phyloP scores from a whole-genome alignment of 2,888 invertebrate species.

The Eupithecia tripunctaria region DNA sequence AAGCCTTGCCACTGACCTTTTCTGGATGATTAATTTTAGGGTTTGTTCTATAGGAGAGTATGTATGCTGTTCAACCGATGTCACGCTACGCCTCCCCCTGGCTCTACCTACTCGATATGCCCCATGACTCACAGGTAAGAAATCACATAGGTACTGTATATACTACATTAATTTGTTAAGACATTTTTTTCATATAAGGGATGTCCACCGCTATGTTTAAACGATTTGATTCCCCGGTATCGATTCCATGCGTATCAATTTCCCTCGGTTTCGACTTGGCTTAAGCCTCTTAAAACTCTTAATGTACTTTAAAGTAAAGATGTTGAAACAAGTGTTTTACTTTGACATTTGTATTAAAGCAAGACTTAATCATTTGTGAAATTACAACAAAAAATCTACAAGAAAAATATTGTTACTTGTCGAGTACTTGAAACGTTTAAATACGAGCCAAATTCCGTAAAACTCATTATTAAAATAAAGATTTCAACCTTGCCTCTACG shows the following conservation, averaged over 20 bases:
- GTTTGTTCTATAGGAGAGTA: constrained; percentile 58
- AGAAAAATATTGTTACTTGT: neutral
- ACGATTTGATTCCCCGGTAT: no score
- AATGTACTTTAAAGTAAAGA: no score
- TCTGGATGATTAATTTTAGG: constrained; percentile 32
- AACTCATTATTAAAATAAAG: neutral
- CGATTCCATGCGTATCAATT: no score
- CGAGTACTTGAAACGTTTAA: neutral
- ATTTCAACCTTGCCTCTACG: no score
- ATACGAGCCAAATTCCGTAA: neutral
- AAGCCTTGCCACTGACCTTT: constrained; percentile 12
- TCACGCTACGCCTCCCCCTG: constrained; percentile 80
- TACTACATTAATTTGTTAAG: neutral
- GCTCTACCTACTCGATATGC: constrained; percentile 74
- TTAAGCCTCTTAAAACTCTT: no score
- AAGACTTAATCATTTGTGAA: neutral
- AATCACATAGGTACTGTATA: no score
- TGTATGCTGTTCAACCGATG: constrained; percentile 80
- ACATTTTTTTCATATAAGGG: neutral
- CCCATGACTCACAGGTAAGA: constrained; percentile 74
- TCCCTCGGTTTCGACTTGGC: no score
- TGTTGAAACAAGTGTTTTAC: no score
- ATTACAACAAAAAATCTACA: neutral
- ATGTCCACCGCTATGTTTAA: neutral
- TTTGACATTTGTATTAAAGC: neutral